These are phyloP conservation scores for Podarcis raffonei DNA, from an alignment of 2,113 vertebrate species.

Conservation along the genomic window DNA sequence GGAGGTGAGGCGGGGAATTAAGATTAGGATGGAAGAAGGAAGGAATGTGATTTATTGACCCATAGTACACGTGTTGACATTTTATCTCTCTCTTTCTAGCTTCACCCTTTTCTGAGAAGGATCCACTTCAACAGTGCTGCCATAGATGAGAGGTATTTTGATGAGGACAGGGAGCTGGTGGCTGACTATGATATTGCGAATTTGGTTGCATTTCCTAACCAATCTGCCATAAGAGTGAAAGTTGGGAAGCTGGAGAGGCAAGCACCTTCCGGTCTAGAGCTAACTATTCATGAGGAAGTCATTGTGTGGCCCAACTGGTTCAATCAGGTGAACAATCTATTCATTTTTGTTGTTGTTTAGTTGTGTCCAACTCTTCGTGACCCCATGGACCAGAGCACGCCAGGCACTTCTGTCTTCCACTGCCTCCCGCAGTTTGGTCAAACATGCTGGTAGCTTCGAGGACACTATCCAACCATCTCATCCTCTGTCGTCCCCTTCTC, in stretches of 20 bases:
- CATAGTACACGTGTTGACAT: neutral
- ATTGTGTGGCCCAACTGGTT: conserved; percentile 1
- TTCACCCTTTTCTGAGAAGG: conserved; percentile 1
- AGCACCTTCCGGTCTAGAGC: neutral
- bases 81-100: neutral
- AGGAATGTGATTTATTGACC: too few species aligned
- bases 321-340: conserved; percentile 1
- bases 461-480: too few species aligned
- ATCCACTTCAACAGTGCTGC: neutral
- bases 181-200: conserved; percentile 14
- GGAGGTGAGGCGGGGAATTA: too few species aligned
- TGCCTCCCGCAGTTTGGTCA: too few species aligned
- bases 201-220: conserved; percentile 4
- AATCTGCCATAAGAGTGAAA: neutral
- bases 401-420: too few species aligned
- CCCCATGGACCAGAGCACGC: too few species aligned
- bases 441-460: too few species aligned
- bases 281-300: neutral
- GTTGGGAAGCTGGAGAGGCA: neutral
- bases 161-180: neutral
- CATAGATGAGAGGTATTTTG: neutral
- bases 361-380: too few species aligned
- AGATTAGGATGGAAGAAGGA: neutral
- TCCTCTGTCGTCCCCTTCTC: too few species aligned
- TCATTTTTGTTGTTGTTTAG: too few species aligned